These are phyloP conservation scores for Pelecanus crispus DNA, from an alignment of 2,113 vertebrate species.

Conservation along the genomic window DNA sequence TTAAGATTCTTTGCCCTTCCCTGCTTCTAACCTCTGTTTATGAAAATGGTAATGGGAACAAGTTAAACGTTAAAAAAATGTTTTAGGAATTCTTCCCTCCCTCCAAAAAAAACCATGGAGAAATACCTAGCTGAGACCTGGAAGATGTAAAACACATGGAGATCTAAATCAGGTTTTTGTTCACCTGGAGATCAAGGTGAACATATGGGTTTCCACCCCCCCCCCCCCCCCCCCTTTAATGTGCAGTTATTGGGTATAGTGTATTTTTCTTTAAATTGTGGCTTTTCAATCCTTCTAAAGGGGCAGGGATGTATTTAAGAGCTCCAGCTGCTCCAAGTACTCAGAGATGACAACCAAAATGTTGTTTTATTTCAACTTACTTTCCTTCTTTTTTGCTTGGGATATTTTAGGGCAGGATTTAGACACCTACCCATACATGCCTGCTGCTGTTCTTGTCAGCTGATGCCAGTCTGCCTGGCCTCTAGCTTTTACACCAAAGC, in stretches of 20 bases:
- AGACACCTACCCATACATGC: neutral
- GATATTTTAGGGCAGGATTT: conserved; percentile 44
- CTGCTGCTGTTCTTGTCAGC: neutral
- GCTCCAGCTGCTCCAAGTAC: conserved; percentile 29
- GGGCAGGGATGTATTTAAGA: neutral
- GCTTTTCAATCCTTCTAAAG: neutral
- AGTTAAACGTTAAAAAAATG: conserved; percentile 6
- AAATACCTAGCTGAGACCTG: neutral
- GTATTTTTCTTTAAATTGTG: conserved; percentile 42
- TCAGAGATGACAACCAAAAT: neutral
- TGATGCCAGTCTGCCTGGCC: neutral
- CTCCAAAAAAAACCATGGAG: neutral
- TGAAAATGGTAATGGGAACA: neutral
- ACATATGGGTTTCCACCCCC: neutral
- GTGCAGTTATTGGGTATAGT: neutral
- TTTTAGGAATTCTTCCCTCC: neutral
- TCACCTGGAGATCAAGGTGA: neutral
- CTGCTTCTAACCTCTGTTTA: neutral
- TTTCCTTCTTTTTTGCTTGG: neutral
- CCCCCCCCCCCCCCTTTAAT: neutral
- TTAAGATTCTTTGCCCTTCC: neutral
- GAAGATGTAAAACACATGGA: neutral
- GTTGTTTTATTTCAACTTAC: neutral
- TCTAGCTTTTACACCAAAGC: neutral
- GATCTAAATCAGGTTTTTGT: conserved; percentile 3